Percentiles rank a stretch among this genome's conserved stretches.
phyloP scores from a whole-genome alignment of 1,140 invertebrate genomes.

The Battus philenor region DNA sequence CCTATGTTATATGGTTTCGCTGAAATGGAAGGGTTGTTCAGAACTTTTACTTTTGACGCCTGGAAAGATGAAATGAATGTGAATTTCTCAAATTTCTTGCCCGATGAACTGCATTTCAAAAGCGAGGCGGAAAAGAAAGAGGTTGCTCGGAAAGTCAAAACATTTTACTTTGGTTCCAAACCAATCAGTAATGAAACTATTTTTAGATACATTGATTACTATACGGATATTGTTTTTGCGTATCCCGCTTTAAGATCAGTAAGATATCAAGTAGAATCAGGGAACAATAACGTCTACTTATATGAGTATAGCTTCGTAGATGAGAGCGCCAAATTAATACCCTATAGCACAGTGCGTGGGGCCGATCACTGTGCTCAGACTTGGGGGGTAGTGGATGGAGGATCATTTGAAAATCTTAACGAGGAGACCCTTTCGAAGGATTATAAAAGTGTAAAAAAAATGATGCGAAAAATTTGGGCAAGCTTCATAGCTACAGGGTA shows the following conservation, averaged over 20 bases:
- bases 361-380: conserved; percentile 36
- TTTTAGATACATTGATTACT: conserved; percentile 39
- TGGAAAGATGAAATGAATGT: conserved; percentile 47
- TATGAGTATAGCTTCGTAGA: conserved; percentile 43
- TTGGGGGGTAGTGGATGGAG: not conserved
- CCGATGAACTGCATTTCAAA: conserved; percentile 37
- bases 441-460: conserved; percentile 16
- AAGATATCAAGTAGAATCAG: conserved; percentile 29
- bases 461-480: conserved; percentile 21
- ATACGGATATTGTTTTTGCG: conserved; percentile 38
- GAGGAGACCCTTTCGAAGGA: conserved; percentile 1
- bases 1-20: conserved; percentile 46
- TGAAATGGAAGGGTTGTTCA: conserved; percentile 41
- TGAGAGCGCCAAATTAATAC: conserved; percentile 24
- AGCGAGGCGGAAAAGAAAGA: conserved; percentile 24
- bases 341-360: conserved; percentile 27
- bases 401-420: not conserved
- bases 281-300: conserved; percentile 39
- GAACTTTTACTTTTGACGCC: conserved; percentile 27
- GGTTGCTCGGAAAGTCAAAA: conserved; percentile 27
- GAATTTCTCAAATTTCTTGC: conserved; percentile 46
- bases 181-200: conserved; percentile 29
- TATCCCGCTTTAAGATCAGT: conserved; percentile 34
- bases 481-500: conserved; percentile 31
- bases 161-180: conserved; percentile 34